Evolutionary conservation across 2,888 invertebrate genomes (phyloP).

Genomic region (Scotopteryx bipunctaria): DNA sequence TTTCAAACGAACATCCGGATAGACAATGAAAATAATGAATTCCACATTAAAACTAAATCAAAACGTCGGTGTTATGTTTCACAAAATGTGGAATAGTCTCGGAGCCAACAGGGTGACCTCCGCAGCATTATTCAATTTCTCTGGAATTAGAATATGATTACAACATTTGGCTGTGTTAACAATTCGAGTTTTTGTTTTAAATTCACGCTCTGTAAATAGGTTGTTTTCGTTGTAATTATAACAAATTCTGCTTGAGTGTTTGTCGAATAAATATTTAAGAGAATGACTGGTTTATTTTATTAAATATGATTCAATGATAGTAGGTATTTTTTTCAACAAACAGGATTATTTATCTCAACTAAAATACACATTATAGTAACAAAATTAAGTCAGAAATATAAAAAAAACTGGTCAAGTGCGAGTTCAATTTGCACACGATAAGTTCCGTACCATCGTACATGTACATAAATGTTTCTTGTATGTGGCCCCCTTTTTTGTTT

Average conservation of each 20-base stretch:
- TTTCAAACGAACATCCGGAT: conserved; percentile 12
- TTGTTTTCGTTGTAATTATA: conserved; percentile 55
- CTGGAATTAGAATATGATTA: conserved; percentile 75
- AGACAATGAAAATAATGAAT: conserved; percentile 35
- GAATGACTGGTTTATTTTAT: conserved; percentile 14
- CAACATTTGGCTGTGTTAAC: conserved; percentile 58
- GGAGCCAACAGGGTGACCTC: conserved; percentile 58
- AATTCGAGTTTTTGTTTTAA: conserved; percentile 67
- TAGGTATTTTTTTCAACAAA: no score
- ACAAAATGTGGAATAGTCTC: conserved; percentile 36
- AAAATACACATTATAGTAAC: no score
- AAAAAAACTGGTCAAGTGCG: no score
- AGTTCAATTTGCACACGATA: no score
- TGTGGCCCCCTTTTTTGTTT: no score
- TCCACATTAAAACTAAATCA: conserved; percentile 38
- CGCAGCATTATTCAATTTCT: conserved; percentile 63
- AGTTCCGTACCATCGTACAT: no score
- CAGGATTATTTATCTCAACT: no score
- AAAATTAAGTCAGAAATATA: no score
- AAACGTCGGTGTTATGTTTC: conserved; percentile 40
- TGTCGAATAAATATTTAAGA: conserved; percentile 38
- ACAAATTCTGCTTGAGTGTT: conserved; percentile 52
- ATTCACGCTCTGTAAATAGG: conserved; percentile 53
- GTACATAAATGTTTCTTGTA: no score
- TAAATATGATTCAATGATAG: no score